Evolutionary conservation across 2,888 invertebrate species (phyloP).

Genomic region (Argyresthia albistria): DNA sequence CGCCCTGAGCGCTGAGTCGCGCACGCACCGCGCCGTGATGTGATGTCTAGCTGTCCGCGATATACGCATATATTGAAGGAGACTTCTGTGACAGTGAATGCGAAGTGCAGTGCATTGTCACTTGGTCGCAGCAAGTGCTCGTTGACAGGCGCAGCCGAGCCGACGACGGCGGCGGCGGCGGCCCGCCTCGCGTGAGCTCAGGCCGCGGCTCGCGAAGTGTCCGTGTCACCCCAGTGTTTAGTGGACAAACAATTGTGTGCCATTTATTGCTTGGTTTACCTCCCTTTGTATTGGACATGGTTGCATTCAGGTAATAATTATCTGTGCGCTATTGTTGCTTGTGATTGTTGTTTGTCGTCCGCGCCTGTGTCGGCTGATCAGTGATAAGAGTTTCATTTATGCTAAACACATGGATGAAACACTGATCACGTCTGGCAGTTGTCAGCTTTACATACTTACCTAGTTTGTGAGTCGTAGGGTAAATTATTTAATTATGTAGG

Average conservation of each 20-base stretch:
- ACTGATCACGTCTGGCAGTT: not conserved
- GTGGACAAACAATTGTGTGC: slow-evolving; percentile 27
- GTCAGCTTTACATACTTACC: not conserved
- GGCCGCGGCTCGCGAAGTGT: not conserved
- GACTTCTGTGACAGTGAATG: not conserved
- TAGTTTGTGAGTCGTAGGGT: not conserved
- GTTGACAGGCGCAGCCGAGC: not conserved
- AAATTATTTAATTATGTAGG: not conserved
- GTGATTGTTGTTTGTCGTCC: not conserved
- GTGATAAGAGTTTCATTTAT: not conserved
- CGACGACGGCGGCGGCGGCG: not conserved
- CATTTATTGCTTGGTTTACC: slow-evolving; percentile 19
- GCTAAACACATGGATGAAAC: not conserved
- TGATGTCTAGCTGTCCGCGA: not conserved
- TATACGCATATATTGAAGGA: no score
- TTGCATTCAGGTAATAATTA: slow-evolving; percentile 35
- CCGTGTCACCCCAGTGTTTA: slow-evolving; percentile 28
- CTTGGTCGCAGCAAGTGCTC: not conserved
- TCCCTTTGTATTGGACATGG: slow-evolving; percentile 31
- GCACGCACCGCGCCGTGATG: slow-evolving; percentile 6
- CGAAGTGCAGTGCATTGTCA: not conserved
- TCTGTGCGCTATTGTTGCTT: slow-evolving; percentile 2
- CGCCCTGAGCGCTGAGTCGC: slow-evolving; percentile 18
- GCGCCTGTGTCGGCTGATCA: not conserved
- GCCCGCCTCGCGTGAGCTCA: not conserved